Evolutionary conservation across 92 coral and sea anemone species (phyloP).

Genomic region (Paragorgia papillata): DNA sequence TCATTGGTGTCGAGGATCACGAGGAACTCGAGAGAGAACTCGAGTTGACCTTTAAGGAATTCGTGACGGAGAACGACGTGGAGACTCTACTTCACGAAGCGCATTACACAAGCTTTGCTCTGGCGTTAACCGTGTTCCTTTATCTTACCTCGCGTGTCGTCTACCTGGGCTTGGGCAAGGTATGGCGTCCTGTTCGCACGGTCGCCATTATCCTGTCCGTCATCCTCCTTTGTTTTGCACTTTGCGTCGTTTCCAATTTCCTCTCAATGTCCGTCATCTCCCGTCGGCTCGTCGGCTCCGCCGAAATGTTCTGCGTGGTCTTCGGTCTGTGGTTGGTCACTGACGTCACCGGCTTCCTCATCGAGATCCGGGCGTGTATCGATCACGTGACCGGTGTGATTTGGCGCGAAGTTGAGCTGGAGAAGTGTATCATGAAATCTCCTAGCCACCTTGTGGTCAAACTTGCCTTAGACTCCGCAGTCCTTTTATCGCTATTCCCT

Average conservation of each 20-base stretch:
- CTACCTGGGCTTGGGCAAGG: constrained; percentile 16
- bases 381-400: constrained; percentile 51
- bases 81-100: constrained; percentile 32
- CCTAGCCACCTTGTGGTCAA: constrained; percentile 32
- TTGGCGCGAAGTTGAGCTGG: constrained; percentile 41
- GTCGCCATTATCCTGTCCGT: constrained; percentile 11
- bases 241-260: constrained; percentile 24
- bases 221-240: constrained; percentile 24
- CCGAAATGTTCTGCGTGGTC: constrained; percentile 21
- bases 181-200: constrained; percentile 44
- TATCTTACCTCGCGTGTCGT: constrained; percentile 23
- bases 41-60: constrained; percentile 46
- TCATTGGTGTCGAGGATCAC: constrained; percentile 42
- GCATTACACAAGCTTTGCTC: constrained; percentile 30
- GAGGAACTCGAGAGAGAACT: constrained; percentile 36
- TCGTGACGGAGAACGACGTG: constrained; percentile 43
- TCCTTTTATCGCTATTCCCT: constrained; percentile 23
- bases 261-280: constrained; percentile 20
- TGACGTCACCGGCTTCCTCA: constrained; percentile 35
- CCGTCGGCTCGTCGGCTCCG: constrained; percentile 17
- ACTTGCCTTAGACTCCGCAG: constrained; percentile 31
- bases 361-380: constrained; percentile 43
- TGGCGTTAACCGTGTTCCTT: constrained; percentile 20
- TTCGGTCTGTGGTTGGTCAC: constrained; percentile 40
- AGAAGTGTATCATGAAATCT: constrained; percentile 34